A percentile compares a stretch with the other conserved stretches of the same genome.
Evolutionary conservation across 1,140 invertebrate species (phyloP).

Genomic region (Pinna nobilis): DNA sequence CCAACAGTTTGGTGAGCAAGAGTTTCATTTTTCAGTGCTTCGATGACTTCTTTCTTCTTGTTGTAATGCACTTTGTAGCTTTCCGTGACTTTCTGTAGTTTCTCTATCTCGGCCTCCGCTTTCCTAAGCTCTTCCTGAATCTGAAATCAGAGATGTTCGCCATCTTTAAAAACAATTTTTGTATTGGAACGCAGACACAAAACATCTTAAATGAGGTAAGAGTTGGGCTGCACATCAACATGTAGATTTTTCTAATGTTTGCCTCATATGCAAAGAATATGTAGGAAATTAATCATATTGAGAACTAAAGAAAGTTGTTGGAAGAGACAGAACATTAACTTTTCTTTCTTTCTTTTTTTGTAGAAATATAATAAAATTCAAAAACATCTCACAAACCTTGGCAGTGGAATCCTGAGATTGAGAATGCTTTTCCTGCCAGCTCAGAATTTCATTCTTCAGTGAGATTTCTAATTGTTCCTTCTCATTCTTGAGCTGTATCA

Average conservation of each 20-base stretch:
- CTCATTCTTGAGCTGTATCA: slow-evolving; percentile 11
- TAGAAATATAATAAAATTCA: no score
- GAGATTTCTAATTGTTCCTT: background rate
- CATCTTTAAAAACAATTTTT: background rate
- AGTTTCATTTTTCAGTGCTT: slow-evolving; percentile 34
- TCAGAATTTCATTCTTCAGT: slow-evolving; percentile 1
- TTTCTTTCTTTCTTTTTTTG: no score
- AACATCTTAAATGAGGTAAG: no score
- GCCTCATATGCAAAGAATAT: no score
- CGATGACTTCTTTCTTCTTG: slow-evolving; percentile 49
- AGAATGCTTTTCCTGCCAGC: slow-evolving; percentile 6
- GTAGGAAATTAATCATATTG: background rate
- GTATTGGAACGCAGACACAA: no score
- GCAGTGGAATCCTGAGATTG: background rate
- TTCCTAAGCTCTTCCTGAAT: slow-evolving; percentile 33
- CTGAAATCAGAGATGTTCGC: slow-evolving; percentile 6
- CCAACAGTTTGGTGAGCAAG: slow-evolving; percentile 17
- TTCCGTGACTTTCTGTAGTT: slow-evolving; percentile 34
- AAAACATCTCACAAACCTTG: background rate
- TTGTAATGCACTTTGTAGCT: slow-evolving; percentile 49
- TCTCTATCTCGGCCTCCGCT: slow-evolving; percentile 30
- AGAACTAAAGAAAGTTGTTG: background rate
- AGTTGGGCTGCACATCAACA: no score
- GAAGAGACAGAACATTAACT: background rate
- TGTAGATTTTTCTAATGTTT: no score